Evolutionary conservation across 2,113 vertebrate genomes (phyloP).

Genomic region (Picathartes gymnocephalus): DNA sequence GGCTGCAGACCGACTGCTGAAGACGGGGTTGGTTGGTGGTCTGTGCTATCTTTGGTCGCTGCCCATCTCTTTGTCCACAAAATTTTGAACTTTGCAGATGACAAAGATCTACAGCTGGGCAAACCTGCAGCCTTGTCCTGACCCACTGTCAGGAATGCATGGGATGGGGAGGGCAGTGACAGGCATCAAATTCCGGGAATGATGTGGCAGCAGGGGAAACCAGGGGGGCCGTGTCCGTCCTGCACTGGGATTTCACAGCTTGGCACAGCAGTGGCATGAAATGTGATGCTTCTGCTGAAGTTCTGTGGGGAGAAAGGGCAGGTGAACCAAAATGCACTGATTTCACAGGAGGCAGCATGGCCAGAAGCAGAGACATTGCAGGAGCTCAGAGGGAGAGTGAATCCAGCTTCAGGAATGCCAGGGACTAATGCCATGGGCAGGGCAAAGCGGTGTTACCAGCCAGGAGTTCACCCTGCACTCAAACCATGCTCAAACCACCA

Average conservation of each 20-base stretch:
- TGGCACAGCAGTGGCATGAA: rapidly evolving
- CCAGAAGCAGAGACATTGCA: not conserved
- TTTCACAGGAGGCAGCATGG: not conserved
- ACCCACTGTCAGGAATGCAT: not conserved
- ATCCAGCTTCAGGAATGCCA: not conserved
- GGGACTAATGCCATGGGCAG: not conserved
- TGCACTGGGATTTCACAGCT: not conserved
- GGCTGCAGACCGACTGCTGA: not conserved
- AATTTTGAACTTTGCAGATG: not conserved
- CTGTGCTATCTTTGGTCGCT: not conserved
- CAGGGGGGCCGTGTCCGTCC: not conserved
- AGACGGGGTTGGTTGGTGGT: not conserved
- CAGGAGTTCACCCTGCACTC: not conserved
- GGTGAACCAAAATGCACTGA: not conserved
- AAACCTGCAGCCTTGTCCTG: not conserved
- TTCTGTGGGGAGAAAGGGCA: not conserved
- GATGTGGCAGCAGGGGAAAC: not conserved
- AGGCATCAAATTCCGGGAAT: not conserved
- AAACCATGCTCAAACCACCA: not conserved
- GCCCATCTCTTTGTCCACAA: not conserved
- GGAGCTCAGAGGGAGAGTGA: not conserved
- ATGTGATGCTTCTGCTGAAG: not conserved
- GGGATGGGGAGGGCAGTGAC: not conserved
- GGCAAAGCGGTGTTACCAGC: not conserved
- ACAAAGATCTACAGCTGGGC: not conserved